A percentile compares a stretch with the other conserved stretches of the same genome.
Conservation (phyloP, 2,888 invertebrate species). For the Melipona beecheii region DNA sequence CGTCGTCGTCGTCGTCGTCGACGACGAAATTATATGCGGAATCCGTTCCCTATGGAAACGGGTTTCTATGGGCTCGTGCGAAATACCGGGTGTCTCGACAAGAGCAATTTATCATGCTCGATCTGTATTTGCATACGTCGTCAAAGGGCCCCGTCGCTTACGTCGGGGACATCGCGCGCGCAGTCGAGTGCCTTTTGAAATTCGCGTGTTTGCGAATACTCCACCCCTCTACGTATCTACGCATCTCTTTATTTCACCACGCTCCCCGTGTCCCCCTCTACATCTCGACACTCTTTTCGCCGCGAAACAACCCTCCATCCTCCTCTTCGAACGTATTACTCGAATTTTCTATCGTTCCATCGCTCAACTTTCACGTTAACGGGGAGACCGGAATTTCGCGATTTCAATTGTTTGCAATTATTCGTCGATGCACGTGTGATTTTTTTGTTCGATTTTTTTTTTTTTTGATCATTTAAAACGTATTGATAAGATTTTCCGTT, state of each 20-base stretch:
- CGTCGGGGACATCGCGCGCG: constrained; percentile 81
- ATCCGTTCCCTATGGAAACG: constrained; percentile 78
- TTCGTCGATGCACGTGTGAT: no score
- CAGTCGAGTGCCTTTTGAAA: constrained; percentile 84
- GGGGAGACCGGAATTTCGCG: no score
- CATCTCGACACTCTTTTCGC: background rate
- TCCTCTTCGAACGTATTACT: constrained; percentile 25
- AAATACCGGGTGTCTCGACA: constrained; percentile 83
- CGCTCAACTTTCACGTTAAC: constrained; percentile 20
- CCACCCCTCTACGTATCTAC: constrained; percentile 46
- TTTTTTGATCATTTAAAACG: no score
- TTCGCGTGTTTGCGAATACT: constrained; percentile 84
- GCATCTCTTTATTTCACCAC: constrained; percentile 56
- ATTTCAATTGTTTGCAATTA: no score
- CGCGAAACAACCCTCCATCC: constrained; percentile 22
- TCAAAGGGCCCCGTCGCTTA: constrained; percentile 81
- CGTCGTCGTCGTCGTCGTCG: constrained; percentile 75
- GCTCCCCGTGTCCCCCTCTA: constrained; percentile 42
- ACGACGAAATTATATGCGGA: constrained; percentile 77
- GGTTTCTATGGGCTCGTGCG: constrained; percentile 82
- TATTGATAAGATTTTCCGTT: no score
- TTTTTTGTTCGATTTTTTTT: no score
- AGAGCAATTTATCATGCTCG: constrained; percentile 84
- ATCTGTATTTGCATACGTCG: constrained; percentile 84
- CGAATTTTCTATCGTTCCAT: constrained; percentile 45